phyloP scores from a whole-genome alignment of 2,888 invertebrate genomes.

The Geophilus truncorum region DNA sequence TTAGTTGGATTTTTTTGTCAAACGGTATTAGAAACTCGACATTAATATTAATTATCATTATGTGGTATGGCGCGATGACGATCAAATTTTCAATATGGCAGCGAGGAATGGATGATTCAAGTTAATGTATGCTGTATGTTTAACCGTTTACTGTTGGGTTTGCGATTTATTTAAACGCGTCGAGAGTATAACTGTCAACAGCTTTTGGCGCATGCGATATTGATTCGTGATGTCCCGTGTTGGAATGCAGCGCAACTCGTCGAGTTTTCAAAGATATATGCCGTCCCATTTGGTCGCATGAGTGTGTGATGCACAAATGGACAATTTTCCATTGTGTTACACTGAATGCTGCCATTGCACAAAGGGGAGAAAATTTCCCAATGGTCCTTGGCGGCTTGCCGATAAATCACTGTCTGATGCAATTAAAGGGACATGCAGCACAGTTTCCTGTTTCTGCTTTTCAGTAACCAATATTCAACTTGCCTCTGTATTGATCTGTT shows the following conservation, averaged over 20 bases:
- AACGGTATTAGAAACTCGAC: not conserved
- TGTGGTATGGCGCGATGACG: not conserved
- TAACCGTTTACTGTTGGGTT: not conserved
- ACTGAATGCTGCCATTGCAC: conserved; percentile 14
- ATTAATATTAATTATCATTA: not conserved
- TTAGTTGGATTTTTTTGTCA: not conserved
- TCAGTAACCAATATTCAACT: not conserved
- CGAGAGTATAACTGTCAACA: conserved; percentile 13
- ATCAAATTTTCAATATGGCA: not conserved
- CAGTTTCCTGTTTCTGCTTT: conserved; percentile 14
- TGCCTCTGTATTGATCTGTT: conserved; percentile 11
- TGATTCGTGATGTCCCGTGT: conserved; percentile 9
- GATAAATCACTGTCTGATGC: conserved; percentile 25
- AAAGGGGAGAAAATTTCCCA: not conserved
- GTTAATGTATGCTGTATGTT: not conserved
- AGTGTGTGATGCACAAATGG: conserved; percentile 7
- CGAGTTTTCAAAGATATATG: conserved; percentile 16
- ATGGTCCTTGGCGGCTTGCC: conserved; percentile 18
- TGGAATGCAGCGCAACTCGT: conserved; percentile 7
- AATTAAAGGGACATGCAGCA: conserved; percentile 24
- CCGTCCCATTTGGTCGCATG: not conserved
- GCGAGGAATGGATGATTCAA: not conserved
- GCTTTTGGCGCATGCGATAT: not conserved
- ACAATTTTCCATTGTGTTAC: conserved; percentile 21
- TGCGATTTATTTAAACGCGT: not conserved